A percentile compares a stretch with the other conserved stretches of the same genome.
phyloP scores from a whole-genome alignment of 2,888 invertebrate species.

The Agonopterix alstromeriana region DNA sequence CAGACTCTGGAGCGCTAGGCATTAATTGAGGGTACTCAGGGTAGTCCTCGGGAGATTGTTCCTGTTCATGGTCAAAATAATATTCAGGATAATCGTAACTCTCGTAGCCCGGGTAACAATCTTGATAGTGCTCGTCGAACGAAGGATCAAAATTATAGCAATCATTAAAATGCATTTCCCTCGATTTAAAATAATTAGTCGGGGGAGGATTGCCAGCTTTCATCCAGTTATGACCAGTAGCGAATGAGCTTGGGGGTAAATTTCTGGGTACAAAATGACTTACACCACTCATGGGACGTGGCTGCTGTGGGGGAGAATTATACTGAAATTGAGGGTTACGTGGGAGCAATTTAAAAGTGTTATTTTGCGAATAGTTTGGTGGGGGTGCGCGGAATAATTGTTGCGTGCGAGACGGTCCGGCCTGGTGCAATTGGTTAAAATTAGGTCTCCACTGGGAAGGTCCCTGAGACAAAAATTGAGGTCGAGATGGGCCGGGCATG shows the following conservation, averaged over 20 bases:
- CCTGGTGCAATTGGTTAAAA: no score
- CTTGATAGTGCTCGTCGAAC: no score
- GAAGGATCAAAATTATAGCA: background rate
- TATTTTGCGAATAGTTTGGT: constrained; percentile 1
- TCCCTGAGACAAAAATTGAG: background rate
- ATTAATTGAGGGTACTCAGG: no score
- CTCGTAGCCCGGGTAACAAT: no score
- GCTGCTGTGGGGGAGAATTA: background rate
- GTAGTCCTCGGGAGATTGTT: no score
- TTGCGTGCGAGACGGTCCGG: constrained; percentile 1
- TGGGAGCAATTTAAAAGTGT: background rate
- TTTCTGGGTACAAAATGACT: background rate
- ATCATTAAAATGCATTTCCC: background rate
- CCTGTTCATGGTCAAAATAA: no score
- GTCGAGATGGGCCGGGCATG: constrained; percentile 3
- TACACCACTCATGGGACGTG: background rate
- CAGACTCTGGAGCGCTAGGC: no score
- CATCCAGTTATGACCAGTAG: background rate
- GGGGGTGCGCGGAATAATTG: constrained; percentile 2
- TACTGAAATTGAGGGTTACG: background rate
- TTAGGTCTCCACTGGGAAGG: background rate
- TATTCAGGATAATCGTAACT: no score
- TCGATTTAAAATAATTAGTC: background rate
- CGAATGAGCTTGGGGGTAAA: background rate
- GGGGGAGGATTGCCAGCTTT: background rate